Conservation (phyloP, 2,797 vertebrate species). For the Onychomys torridus region DNA sequence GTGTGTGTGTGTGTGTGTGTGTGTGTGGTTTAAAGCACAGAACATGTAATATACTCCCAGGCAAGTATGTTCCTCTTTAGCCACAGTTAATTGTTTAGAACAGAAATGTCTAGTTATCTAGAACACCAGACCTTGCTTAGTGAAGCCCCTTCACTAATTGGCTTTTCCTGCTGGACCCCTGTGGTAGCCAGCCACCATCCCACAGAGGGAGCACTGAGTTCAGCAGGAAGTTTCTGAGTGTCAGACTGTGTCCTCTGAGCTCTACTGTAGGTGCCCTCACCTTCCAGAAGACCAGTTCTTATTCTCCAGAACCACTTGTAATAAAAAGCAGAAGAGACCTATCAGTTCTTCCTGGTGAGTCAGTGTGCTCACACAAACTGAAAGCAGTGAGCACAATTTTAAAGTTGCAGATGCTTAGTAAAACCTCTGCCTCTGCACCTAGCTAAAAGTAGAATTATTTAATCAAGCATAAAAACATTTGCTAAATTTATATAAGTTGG, state of each 20-base stretch:
- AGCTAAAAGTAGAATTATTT: conserved; percentile 15
- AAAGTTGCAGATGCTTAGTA: background rate
- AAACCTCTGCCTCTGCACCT: background rate
- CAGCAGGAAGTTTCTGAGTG: background rate
- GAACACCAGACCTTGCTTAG: background rate
- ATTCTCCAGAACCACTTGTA: background rate
- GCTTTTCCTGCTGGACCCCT: rapidly evolving
- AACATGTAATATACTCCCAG: background rate
- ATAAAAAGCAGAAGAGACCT: background rate
- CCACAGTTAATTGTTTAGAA: conserved; percentile 15
- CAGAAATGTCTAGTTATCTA: background rate
- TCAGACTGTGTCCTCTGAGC: background rate
- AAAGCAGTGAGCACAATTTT: background rate
- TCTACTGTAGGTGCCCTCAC: rapidly evolving
- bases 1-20: too few relatives aligned
- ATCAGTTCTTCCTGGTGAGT: background rate
- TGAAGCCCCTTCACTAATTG: background rate
- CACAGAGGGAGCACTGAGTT: background rate
- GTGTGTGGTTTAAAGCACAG: background rate
- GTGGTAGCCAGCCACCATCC: background rate
- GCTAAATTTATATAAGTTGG: background rate
- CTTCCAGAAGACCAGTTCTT: background rate
- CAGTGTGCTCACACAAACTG: background rate
- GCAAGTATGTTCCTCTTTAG: background rate
- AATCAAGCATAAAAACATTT: background rate